Base-by-base conservation (phyloP, 1,140 invertebrate species). In the Solenopsis invicta region DNA sequence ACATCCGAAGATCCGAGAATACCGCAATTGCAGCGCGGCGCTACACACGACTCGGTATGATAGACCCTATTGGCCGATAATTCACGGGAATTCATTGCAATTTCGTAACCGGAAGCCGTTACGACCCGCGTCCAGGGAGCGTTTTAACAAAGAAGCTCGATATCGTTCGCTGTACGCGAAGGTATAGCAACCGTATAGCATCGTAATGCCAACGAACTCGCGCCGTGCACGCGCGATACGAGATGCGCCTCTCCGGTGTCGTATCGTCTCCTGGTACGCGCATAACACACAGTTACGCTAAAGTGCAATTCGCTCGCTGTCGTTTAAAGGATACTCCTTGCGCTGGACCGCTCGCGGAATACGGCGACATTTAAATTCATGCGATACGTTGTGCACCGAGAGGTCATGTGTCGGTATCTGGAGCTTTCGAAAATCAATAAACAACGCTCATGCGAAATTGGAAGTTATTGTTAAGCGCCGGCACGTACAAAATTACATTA, bases 121-220 rank as follows among this genome's bases (percentile, higher is more conserved):
- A 80, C 77, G 59, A 24, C 8, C 4, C 16, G 62, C 13, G 62
- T 52, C 34, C 48, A 5, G 77, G 61, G 77, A 54, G 48, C 9
- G 45, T 80, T 80, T 80, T 54, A 69, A 80, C 77, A 41, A 80
- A 80, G 77, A 80, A 80, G 34, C 4, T 9, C 6, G 41, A 45
- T 78, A 64, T 66, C 41, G 45, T 12, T 37, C 37, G 52, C n/a
- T 2, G 18, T 56, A 12, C 74, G 37, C 74, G 24, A 76, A 76
- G 56, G 56, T 61, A 61, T 37, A n/a, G n/a, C n/a, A n/a, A n/a
- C n/a, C n/a, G n/a, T n/a, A n/a, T n/a, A n/a, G n/a, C 41, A 45
- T 61, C 74, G 56, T 45, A 41, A 76, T 29, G 74, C 56, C 74
- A 61, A 61, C 21, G 37, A 61, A 76, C 4, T 21, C 29, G 37